phyloP scores from a whole-genome alignment of 2,113 vertebrate species.

The Cebidichthys violaceus region DNA sequence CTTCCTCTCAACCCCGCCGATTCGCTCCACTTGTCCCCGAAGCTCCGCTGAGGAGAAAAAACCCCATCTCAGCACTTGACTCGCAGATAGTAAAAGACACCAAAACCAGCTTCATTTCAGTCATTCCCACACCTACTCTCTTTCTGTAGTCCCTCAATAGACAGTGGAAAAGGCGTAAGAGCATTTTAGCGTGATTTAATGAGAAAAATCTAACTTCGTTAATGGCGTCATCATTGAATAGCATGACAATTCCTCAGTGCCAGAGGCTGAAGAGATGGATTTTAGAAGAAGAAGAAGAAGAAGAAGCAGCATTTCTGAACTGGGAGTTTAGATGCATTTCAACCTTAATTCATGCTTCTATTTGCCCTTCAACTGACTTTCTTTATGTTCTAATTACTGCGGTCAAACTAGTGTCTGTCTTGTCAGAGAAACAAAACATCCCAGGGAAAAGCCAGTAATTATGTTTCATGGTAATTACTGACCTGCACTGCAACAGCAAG shows the following conservation, averaged over 20 bases:
- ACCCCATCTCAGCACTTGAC: neutral
- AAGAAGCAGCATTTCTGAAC: neutral
- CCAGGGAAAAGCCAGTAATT: slow-evolving; percentile 31
- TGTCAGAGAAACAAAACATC: slow-evolving; percentile 4
- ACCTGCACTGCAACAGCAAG: slow-evolving; percentile 46
- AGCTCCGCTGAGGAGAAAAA: neutral
- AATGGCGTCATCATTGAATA: slow-evolving; percentile 8
- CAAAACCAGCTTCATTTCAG: neutral
- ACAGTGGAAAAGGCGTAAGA: neutral
- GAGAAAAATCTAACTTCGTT: slow-evolving; percentile 8
- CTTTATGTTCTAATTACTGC: slow-evolving; percentile 42
- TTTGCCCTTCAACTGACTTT: slow-evolving; percentile 8
- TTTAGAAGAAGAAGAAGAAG: neutral
- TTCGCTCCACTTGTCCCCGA: slow-evolving; percentile 18
- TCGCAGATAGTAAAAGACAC: slow-evolving; percentile 20
- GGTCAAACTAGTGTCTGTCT: slow-evolving; percentile 35
- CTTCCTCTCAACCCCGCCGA: slow-evolving; percentile 9
- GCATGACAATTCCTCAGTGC: neutral
- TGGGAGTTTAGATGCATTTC: slow-evolving; percentile 22
- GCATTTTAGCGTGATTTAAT: neutral
- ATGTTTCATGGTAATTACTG: slow-evolving; percentile 54
- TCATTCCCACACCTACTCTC: neutral
- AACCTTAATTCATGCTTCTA: slow-evolving; percentile 12
- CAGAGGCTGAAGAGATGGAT: slow-evolving; percentile 7
- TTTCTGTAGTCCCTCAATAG: slow-evolving; percentile 5